Evolutionary conservation across 64 coral and sea anemone genomes (phyloP), one percentile per base, ranked within the genome.

Genomic region (Acropora yongei): DNA sequence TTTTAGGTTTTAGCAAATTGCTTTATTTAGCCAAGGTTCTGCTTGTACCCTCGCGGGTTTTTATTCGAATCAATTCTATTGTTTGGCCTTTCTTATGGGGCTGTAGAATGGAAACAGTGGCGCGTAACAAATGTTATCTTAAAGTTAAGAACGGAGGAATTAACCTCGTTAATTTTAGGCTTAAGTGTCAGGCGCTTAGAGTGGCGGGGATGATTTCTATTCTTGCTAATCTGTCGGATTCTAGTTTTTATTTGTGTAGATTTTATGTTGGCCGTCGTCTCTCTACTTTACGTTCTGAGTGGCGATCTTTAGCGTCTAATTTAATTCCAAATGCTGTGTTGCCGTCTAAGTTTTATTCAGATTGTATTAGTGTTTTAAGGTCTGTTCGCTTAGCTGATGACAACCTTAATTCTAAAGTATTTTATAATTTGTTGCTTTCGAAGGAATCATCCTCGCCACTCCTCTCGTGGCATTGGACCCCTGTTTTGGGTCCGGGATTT

Each of bases 21-120:
- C 9, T 63, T 7, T 82, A 49, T 48, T 14, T 85, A 5, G 82
- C 82, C 12, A 42, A 19, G 9, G 57, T 67, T 6, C 44, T 85
- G 3, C 1, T 41, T 1, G n/a, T 85, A 5, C 82, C 82, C 1
- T 1, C 5, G 30, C 16, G 16, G 49, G 71, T 89, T 4, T 6
- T 77, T 12, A 8, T 46, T 17, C 41, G n/a, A 2, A 7, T 77
- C 10, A 69, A 89, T 39, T 41, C 47, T 3, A 6, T 47, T 2
- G 45, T 66, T n/a, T 90, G 58, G 18, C 44, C 9, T 17, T 82
- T 82, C 41, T 1, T 81, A 2, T 82, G 67, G 89, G 66, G 47
- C 2, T 46, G 17, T 0, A 90, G 82, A n/a, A 82, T 18, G 1
- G 89, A 90, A 73, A 57, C 39, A 3, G 63, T 81, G 12, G 87